Evolutionary conservation across 1,140 invertebrate species (phyloP), one percentile per base, ranked within the genome.

Genomic region (Microplitis mediator): DNA sequence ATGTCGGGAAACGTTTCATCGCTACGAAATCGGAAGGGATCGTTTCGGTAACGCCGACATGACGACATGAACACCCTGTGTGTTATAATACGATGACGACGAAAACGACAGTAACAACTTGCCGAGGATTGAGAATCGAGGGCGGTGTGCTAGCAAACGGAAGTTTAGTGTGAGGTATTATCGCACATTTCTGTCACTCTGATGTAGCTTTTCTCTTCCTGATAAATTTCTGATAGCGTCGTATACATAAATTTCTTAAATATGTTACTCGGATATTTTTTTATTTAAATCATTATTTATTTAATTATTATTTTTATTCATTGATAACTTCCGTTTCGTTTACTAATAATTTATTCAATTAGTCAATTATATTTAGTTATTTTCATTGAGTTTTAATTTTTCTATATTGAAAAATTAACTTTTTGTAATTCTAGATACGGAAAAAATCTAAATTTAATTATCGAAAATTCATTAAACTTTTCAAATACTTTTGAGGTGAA

Each of bases 1-100:
- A 66, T 31, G 70, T 74, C 54, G 56, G 51, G 62, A 68, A 74
- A 74, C 72, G 60, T 69, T 71, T 71, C 69, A 71, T 64, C 39
- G 65, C 16, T 23, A 50, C 65, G 65, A 67, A 67, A 67, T 67
- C 69, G 69, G 69, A 71, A 71, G 61, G 62, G 69, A 65, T 71
- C 69, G 51, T 71, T 45, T 71, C 67, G 50, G 51, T 35, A 64
- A 45, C 62, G 45, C 14, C 69, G 69, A 61, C 69, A 23, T 65
- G 23, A 65, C 63, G 63, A 65, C 69, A 68, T 58, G 51, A 56
- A 52, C 36, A 34, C 52, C 45, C 66, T 35, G 52, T 35, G 11
- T 45, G 39, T 9, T 45, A 45, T 45, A 45, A 45, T 45, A 45
- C 39, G 39, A 45, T 45, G 39, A 45, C 39, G 39, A 45, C 39